Conservation (phyloP, 2,888 invertebrate species). For the Lucinisca nassula region DNA sequence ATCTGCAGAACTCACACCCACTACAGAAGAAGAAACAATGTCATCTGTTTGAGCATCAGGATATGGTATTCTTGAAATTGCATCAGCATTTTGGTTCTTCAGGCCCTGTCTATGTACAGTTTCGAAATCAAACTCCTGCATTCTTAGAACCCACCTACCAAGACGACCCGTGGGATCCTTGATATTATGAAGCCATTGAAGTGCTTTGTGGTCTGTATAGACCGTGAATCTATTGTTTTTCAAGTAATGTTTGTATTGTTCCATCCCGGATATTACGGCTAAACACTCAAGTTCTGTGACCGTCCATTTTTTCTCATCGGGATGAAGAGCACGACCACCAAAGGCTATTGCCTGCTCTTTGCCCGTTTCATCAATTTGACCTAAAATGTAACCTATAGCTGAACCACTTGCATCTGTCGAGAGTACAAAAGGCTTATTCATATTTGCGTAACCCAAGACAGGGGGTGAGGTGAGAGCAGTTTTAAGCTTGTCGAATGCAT, state of each 20-base stretch:
- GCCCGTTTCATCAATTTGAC: constrained; percentile 18
- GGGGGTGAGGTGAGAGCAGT: constrained; percentile 42
- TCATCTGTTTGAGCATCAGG: neutral
- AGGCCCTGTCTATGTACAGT: constrained; percentile 44
- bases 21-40: neutral
- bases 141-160: constrained; percentile 46
- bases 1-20: no score
- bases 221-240: constrained; percentile 50
- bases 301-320: constrained; percentile 55
- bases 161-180: constrained; percentile 38
- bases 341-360: neutral
- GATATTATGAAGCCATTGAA: constrained; percentile 50
- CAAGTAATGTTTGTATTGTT: constrained; percentile 58
- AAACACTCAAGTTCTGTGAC: constrained; percentile 58
- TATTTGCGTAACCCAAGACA: constrained; percentile 61
- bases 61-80: constrained; percentile 44
- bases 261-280: constrained; percentile 50
- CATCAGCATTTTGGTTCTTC: constrained; percentile 53
- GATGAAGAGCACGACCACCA: constrained; percentile 18
- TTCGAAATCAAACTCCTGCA: constrained; percentile 48
- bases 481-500: constrained; percentile 51
- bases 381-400: constrained; percentile 36
- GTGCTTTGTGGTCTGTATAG: constrained; percentile 67
- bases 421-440: constrained; percentile 43
- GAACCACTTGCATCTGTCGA: constrained; percentile 60